Conservation (phyloP, 2,113 vertebrate species). For the Bagarius yarrelli region DNA sequence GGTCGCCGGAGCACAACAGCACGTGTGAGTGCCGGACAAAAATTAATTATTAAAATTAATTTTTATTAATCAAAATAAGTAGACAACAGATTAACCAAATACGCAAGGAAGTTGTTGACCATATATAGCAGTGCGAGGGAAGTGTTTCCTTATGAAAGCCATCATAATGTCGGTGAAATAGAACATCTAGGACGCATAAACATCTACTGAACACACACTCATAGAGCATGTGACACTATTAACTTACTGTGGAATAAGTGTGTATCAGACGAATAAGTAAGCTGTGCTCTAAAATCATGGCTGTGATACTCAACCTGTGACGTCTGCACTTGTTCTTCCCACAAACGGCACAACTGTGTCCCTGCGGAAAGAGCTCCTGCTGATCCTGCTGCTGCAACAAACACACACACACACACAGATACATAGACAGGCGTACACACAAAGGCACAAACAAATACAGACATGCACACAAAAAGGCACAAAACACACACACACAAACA, state of each 20-base stretch:
- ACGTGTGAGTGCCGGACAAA: too few species aligned
- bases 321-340: conserved; percentile 90
- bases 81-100: too few species aligned
- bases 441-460: too few species aligned
- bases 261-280: background rate
- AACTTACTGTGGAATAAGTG: background rate
- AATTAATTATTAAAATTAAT: too few species aligned
- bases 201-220: background rate
- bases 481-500: too few species aligned
- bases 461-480: too few species aligned
- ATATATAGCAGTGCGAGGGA: background rate
- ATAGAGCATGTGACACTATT: background rate
- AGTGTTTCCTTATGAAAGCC: background rate
- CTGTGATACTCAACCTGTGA: conserved; percentile 77
- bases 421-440: too few species aligned
- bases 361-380: conserved; percentile 85
- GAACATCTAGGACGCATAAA: background rate
- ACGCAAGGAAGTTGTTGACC: too few species aligned
- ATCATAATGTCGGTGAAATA: background rate
- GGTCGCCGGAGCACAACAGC: too few species aligned
- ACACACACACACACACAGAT: conserved; percentile 23
- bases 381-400: conserved; percentile 71
- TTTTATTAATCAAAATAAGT: too few species aligned
- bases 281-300: background rate
- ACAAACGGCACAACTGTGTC: conserved; percentile 91